Conservation (phyloP, 1,140 invertebrate genomes). For the Patella vulgata region DNA sequence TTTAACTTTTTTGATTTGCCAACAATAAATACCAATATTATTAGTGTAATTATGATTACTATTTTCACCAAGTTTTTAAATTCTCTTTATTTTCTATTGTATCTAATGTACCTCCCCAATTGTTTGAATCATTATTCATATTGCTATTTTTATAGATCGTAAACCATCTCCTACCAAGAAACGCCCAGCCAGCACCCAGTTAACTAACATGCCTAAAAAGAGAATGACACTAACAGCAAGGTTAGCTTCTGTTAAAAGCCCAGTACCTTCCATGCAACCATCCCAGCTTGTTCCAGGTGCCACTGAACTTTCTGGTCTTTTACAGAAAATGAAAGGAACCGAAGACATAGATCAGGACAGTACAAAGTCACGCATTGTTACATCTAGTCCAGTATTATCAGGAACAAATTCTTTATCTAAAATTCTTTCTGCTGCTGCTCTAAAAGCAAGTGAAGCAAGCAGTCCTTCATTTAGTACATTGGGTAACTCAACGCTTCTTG, state of each 20-base stretch:
- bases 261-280: constrained; percentile 4
- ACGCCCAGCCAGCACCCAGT: constrained; percentile 29
- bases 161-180: constrained; percentile 24
- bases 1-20: too few species aligned
- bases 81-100: too few species aligned
- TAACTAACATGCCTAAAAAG: constrained; percentile 28
- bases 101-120: too few species aligned
- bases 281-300: constrained; percentile 34
- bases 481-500: constrained; percentile 7
- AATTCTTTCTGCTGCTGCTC: not conserved
- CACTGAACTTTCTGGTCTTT: constrained; percentile 45
- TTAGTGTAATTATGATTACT: too few species aligned
- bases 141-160: constrained; percentile 21
- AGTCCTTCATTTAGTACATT: not conserved
- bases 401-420: not conserved
- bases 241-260: not conserved
- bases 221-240: constrained; percentile 26
- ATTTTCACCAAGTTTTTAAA: too few species aligned
- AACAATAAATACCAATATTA: too few species aligned
- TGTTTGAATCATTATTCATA: too few species aligned
- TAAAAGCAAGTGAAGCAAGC: not conserved
- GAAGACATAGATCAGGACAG: not conserved
- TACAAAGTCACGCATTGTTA: constrained; percentile 1
- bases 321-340: constrained; percentile 21
- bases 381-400: not conserved